These are phyloP conservation scores for Patella ulyssiponensis DNA, from an alignment of 2,888 invertebrate species.

Conservation along the genomic window DNA sequence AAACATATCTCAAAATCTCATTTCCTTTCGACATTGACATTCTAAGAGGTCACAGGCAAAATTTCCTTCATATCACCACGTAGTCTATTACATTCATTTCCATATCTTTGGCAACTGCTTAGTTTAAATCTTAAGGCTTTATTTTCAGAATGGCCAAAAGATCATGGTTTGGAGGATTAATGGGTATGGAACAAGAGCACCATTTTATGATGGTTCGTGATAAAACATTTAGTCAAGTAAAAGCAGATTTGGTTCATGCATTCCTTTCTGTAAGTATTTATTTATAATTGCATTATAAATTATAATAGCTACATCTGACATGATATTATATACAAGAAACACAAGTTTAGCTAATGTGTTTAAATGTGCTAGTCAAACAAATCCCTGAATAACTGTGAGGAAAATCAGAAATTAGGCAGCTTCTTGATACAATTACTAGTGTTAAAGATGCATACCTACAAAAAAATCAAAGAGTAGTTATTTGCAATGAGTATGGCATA, in stretches of 20 bases:
- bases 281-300: background rate
- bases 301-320: background rate
- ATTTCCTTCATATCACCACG: no score
- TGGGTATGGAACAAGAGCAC: slow-evolving; percentile 92
- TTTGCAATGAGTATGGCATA: no score
- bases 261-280: slow-evolving; percentile 90
- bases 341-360: background rate
- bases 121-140: slow-evolving; percentile 17
- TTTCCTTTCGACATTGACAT: no score
- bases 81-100: no score
- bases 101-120: background rate
- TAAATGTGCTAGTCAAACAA: background rate
- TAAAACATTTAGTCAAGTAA: slow-evolving; percentile 95
- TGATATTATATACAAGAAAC: background rate
- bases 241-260: slow-evolving; percentile 97
- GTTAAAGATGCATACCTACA: no score
- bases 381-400: no score
- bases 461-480: no score
- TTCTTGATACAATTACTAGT: no score
- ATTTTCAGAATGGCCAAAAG: slow-evolving; percentile 82
- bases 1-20: no score
- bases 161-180: slow-evolving; percentile 98
- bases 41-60: no score
- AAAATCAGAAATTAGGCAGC: no score
- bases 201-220: slow-evolving; percentile 97